These are phyloP conservation scores for Ictalurus furcatus DNA, from an alignment of 2,113 vertebrate genomes.

Conservation along the genomic window DNA sequence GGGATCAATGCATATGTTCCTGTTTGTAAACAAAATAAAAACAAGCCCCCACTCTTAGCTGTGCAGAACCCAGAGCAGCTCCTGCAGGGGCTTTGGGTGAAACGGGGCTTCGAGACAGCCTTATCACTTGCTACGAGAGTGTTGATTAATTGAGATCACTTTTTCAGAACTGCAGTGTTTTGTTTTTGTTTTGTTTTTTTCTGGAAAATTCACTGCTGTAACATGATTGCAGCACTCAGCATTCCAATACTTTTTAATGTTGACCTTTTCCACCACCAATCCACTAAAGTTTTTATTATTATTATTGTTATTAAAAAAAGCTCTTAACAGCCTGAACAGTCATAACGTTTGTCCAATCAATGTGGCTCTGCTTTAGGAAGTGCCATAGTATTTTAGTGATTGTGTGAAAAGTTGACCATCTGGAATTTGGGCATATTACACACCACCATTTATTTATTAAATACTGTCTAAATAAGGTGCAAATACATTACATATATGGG, in stretches of 20 bases:
- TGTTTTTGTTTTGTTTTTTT: background rate
- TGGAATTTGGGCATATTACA: background rate
- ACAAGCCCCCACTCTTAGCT: constrained; percentile 47
- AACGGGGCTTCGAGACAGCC: constrained; percentile 46
- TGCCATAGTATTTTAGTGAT: background rate
- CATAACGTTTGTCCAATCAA: background rate
- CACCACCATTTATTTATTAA: background rate
- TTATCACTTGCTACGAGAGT: constrained; percentile 55
- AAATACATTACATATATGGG: background rate
- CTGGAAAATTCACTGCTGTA: constrained; percentile 54
- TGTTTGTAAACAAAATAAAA: background rate
- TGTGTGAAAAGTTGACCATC: background rate
- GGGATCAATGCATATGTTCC: constrained; percentile 40
- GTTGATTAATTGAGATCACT: constrained; percentile 60
- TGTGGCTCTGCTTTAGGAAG: background rate
- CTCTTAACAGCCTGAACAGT: background rate
- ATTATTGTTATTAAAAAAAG: constrained; percentile 2
- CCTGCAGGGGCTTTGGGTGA: constrained; percentile 48
- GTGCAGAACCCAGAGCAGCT: constrained; percentile 56
- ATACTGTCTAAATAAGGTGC: background rate
- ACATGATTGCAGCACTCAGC: constrained; percentile 63
- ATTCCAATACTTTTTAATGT: constrained; percentile 69
- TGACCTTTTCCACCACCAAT: constrained; percentile 54
- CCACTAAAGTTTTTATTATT: constrained; percentile 31
- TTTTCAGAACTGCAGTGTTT: constrained; percentile 64